Evolutionary conservation across 2,797 vertebrate species (phyloP).

Genomic region (Sorex maritimensis): DNA sequence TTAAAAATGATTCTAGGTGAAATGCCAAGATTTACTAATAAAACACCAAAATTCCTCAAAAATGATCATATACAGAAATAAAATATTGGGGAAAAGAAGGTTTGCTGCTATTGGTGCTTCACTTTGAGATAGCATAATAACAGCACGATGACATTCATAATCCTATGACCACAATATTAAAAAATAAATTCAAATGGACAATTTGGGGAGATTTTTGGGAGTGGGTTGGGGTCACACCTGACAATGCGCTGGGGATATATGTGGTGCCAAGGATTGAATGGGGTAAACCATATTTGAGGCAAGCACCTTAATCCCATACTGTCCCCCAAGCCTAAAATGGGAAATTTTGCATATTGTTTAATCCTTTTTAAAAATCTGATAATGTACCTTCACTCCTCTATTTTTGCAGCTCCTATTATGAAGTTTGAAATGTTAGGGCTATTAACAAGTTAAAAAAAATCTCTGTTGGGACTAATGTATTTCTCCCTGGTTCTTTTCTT

Average conservation of each 20-base stretch:
- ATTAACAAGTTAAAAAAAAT: background rate
- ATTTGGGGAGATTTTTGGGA: too few species aligned
- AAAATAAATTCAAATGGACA: slow-evolving; percentile 23
- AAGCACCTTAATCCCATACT: too few species aligned
- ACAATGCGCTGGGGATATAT: too few species aligned
- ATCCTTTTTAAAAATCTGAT: background rate
- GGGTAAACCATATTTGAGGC: too few species aligned
- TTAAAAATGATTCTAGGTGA: background rate
- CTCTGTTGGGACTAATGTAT: fast-evolving
- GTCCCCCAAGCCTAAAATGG: too few species aligned
- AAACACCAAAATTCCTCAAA: background rate
- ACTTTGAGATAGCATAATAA: background rate
- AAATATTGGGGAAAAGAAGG: background rate
- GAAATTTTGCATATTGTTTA: background rate
- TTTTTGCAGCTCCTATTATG: background rate
- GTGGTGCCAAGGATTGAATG: too few species aligned
- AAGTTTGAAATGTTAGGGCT: background rate
- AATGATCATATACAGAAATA: background rate
- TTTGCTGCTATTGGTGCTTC: background rate
- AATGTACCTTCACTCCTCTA: background rate
- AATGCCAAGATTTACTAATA: background rate
- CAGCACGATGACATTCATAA: background rate
- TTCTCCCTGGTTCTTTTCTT: background rate
- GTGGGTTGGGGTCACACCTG: too few species aligned
- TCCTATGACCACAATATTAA: background rate